A percentile compares a stretch with the other conserved stretches of the same genome.
Conservation (phyloP, 2,797 vertebrate species). For the Psittacula derbiana region DNA sequence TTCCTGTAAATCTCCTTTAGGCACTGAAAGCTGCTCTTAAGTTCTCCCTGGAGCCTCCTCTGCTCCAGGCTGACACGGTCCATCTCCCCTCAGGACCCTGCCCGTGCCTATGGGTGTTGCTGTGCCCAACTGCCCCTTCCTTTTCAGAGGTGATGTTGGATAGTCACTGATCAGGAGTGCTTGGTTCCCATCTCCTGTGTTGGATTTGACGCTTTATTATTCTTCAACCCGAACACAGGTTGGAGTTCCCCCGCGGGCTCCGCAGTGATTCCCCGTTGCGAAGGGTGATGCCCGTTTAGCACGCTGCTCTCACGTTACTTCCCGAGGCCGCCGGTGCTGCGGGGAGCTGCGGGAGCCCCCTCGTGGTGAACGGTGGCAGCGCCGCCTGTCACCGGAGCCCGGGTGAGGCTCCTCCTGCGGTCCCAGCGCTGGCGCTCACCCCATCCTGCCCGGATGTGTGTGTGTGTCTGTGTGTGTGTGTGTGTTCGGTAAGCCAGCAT, state of each 20-base stretch:
- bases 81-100: rapidly evolving
- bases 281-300: neutral
- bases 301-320: neutral
- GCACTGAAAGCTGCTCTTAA: neutral
- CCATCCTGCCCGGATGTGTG: neutral
- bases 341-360: neutral
- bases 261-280: rapidly evolving
- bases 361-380: neutral
- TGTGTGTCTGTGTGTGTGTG: neutral
- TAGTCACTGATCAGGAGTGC: neutral
- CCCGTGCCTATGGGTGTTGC: rapidly evolving
- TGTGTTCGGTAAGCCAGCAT: neutral
- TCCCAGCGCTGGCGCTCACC: rapidly evolving
- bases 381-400: neutral
- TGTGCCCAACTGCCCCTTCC: neutral
- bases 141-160: neutral
- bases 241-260: neutral
- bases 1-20: neutral
- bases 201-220: neutral
- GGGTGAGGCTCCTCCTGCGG: neutral
- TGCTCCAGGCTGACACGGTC: neutral
- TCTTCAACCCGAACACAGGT: neutral
- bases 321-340: neutral
- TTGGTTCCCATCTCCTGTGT: neutral
- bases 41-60: neutral